Evolutionary conservation across 2,113 vertebrate species (phyloP).

Genomic region (Kryptolebias marmoratus): DNA sequence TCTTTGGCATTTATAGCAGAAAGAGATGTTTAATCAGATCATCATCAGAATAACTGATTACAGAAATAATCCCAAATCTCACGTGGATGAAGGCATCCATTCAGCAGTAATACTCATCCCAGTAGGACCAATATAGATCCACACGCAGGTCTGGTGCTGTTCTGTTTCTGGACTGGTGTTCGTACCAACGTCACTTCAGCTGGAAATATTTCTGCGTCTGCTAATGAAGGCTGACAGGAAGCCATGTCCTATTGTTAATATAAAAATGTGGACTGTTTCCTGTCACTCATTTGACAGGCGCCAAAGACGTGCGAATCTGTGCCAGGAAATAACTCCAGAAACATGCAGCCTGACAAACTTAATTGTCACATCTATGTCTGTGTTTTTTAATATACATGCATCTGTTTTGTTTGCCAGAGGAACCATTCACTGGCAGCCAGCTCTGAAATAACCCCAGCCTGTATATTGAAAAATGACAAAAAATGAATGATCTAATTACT

Average conservation of each 20-base stretch:
- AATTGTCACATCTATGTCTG: slow-evolving; percentile 36
- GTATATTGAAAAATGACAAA: slow-evolving; percentile 27
- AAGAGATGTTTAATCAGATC: no score
- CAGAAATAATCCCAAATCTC: no score
- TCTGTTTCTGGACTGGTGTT: slow-evolving; percentile 1
- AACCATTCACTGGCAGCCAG: slow-evolving; percentile 33
- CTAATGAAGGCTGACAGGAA: slow-evolving; percentile 30
- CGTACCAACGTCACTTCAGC: neutral
- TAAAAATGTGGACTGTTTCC: slow-evolving; percentile 36
- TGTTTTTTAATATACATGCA: slow-evolving; percentile 1
- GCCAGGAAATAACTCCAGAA: slow-evolving; percentile 42
- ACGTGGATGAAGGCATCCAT: no score
- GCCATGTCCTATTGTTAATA: slow-evolving; percentile 27
- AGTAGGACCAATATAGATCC: neutral
- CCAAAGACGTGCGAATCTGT: slow-evolving; percentile 19
- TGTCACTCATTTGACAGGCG: slow-evolving; percentile 43
- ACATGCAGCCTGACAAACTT: slow-evolving; percentile 40
- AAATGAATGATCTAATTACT: slow-evolving; percentile 44
- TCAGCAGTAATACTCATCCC: no score
- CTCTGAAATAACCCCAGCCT: slow-evolving; percentile 33
- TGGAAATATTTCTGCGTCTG: neutral
- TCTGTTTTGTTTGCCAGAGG: slow-evolving; percentile 33
- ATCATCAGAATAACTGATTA: no score
- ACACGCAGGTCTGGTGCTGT: neutral
- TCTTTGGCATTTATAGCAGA: no score